A percentile compares a stretch with the other conserved stretches of the same genome.
phyloP scores from a whole-genome alignment of 2,797 vertebrate genomes.

The Platyrinchus mystaceus region DNA sequence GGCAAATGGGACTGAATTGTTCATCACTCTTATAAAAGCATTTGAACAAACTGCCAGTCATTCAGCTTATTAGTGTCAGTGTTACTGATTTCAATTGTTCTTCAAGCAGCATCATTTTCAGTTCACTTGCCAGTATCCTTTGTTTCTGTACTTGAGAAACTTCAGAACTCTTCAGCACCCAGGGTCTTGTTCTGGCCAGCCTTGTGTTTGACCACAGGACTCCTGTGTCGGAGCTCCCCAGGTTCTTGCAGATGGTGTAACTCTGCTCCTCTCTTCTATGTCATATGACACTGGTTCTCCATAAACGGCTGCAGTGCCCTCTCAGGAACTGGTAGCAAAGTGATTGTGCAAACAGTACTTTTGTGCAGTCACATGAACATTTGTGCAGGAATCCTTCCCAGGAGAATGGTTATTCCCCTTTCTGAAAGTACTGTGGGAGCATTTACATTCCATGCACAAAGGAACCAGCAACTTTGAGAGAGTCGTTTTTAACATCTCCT shows the following conservation, averaged over 20 bases:
- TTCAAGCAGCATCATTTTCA: background rate
- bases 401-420: background rate
- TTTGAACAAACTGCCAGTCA: slow-evolving; percentile 52
- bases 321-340: background rate
- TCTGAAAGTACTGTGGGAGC: fast-evolving
- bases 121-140: background rate
- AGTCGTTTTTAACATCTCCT: background rate
- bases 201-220: background rate
- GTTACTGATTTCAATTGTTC: slow-evolving; percentile 10
- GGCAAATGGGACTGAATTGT: slow-evolving; percentile 22
- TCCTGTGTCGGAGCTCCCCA: background rate
- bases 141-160: background rate
- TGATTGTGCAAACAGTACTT: background rate
- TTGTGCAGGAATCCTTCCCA: background rate
- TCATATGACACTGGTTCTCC: background rate
- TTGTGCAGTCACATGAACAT: background rate
- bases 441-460: background rate
- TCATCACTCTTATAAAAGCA: background rate
- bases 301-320: background rate
- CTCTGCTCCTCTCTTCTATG: background rate
- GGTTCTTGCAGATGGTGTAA: background rate
- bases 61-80: slow-evolving; percentile 41
- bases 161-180: background rate
- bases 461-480: background rate
- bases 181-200: background rate